Conservation (phyloP, 1,140 invertebrate species). For the Drosophila fuyamai region DNA sequence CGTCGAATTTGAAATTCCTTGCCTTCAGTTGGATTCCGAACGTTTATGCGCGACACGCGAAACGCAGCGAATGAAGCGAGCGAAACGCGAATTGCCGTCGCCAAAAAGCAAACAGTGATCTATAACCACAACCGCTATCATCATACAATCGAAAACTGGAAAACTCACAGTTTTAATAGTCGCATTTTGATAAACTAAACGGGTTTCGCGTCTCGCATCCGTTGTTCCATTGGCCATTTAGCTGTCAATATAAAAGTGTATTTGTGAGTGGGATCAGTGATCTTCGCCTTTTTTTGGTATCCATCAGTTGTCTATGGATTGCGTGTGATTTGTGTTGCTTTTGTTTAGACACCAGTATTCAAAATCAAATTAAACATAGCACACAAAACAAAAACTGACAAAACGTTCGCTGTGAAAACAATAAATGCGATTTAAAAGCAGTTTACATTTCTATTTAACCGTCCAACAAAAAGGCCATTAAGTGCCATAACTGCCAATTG, state of each 20-base stretch:
- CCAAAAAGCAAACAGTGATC: constrained; percentile 45
- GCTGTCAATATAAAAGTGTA: constrained; percentile 28
- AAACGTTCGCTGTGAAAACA: constrained; percentile 65
- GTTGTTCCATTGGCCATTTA: constrained; percentile 13
- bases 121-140: constrained; percentile 10
- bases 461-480: constrained; percentile 55
- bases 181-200: constrained; percentile 51
- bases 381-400: constrained; percentile 48
- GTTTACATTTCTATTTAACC: constrained; percentile 63
- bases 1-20: constrained; percentile 47
- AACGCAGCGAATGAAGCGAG: constrained; percentile 32
- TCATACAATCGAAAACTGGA: constrained; percentile 33
- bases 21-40: constrained; percentile 60
- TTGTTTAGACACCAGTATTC: constrained; percentile 41
- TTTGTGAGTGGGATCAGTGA: constrained; percentile 49
- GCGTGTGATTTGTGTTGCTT: constrained; percentile 63
- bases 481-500: constrained; percentile 59
- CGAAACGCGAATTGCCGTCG: constrained; percentile 68
- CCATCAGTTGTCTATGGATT: constrained; percentile 41
- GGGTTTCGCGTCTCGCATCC: constrained; percentile 19
- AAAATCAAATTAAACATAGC: constrained; percentile 49
- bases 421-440: constrained; percentile 72
- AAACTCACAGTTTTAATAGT: constrained; percentile 29
- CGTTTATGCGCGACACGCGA: constrained; percentile 48
- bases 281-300: constrained; percentile 38